Conservation (phyloP, 2,113 vertebrate species). For the Ondatra zibethicus region DNA sequence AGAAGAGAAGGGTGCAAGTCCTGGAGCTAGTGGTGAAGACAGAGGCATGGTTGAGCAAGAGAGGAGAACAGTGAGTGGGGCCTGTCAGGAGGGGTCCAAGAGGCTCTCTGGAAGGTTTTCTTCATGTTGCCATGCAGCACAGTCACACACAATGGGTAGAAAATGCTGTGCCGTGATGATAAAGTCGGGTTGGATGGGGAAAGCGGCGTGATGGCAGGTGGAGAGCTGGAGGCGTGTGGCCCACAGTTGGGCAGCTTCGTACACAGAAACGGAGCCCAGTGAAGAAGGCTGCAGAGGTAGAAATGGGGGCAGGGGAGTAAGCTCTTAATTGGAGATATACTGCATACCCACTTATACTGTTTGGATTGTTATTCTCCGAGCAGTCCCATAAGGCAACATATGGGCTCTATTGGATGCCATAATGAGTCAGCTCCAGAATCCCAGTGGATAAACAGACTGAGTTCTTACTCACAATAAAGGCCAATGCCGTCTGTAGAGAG, state of each 20-base stretch:
- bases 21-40: not conserved
- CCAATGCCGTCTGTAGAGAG: not conserved
- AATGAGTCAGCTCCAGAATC: not conserved
- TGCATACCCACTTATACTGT: not conserved
- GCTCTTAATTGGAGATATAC: not conserved
- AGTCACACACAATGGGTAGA: not conserved
- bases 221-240: not conserved
- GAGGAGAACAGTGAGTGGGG: not conserved
- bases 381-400: not conserved
- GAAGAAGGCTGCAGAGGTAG: not conserved
- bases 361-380: not conserved
- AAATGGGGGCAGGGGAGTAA: not conserved
- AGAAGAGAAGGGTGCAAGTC: not conserved
- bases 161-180: fast-evolving
- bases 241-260: not conserved
- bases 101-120: not conserved
- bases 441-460: not conserved
- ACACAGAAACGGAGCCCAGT: not conserved
- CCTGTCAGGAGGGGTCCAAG: not conserved
- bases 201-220: not conserved
- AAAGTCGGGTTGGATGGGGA: no score
- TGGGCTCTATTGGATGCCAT: not conserved
- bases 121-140: not conserved
- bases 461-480: not conserved
- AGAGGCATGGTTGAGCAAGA: not conserved